These are phyloP conservation scores for Ovis canadensis DNA, from an alignment of 2,113 vertebrate species.

Conservation along the genomic window DNA sequence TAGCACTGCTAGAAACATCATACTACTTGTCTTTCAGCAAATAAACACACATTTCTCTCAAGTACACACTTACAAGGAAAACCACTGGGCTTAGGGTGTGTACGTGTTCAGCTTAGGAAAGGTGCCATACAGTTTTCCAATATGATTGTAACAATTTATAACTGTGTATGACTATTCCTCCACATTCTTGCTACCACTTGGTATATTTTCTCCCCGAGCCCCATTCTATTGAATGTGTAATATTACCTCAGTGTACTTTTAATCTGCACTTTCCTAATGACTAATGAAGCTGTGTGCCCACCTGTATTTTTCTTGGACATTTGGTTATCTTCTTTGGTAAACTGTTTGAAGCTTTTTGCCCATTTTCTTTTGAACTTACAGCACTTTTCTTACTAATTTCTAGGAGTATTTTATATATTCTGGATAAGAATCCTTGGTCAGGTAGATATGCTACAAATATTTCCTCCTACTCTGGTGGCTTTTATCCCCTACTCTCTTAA, in stretches of 20 bases:
- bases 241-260: background rate
- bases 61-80: background rate
- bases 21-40: background rate
- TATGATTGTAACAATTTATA: background rate
- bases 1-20: background rate
- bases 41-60: no score
- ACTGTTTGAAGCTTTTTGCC: background rate
- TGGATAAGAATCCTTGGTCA: background rate
- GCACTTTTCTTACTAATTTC: background rate
- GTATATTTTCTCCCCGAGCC: background rate
- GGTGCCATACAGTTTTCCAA: no score
- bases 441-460: background rate
- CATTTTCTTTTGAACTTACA: background rate
- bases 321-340: background rate
- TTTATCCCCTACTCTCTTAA: background rate
- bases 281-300: background rate
- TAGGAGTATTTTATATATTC: background rate
- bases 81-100: fast-evolving
- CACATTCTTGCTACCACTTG: background rate
- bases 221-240: background rate
- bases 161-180: no score
- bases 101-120: background rate
- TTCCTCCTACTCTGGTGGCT: background rate
- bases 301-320: no score
- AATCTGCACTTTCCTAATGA: background rate